Evolutionary conservation across 2,888 invertebrate species (phyloP), one percentile per base, ranked within the genome.

Genomic region (Oeneis ivallda): DNA sequence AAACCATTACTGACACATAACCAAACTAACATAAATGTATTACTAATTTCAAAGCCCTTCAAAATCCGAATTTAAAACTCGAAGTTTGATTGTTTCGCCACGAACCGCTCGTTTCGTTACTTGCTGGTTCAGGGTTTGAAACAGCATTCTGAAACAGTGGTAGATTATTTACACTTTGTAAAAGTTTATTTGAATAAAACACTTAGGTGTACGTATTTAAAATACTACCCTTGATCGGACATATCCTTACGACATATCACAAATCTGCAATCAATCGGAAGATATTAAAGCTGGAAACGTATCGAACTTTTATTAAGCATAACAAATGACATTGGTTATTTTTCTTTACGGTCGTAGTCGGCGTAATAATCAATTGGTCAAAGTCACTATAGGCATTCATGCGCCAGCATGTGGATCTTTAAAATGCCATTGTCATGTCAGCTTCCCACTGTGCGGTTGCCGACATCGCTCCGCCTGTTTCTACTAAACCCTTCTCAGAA

Each of bases 281-380:
- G 37, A 37, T 15, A 32, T 45, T 26, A 15, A 34, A 49, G 50
- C 41, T 32, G 50, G 32, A 64, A 56, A 32, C 69, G 65, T 71
- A 76, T 76, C 76, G 71, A 70, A 74, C 75, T 74, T n/a, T 76
- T 72, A 71, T 74, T 74, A 74, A 72, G 76, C 73, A 67, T 74
- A 66, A 62, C 52, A 66, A 37, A 53, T 37, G 43, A 50, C 13
- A 50, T 56, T 58, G 26, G 11, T 57, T 57, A 50, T 64, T 75
- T 72, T 13, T 68, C 53, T 64, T 58, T 63, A 50, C 45, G 68
- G 62, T 68, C 70, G 84, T 82, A 86, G 79, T 82, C 80, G 77
- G 83, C 82, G 84, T 86, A 81, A 84, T 83, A 89, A 89, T 89
- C 89, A 87, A 89, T 89, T 89, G 88, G 87, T 88, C 85, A 87